phyloP scores from a whole-genome alignment of 92 coral and sea anemone genomes.

The Muricea muricata region DNA sequence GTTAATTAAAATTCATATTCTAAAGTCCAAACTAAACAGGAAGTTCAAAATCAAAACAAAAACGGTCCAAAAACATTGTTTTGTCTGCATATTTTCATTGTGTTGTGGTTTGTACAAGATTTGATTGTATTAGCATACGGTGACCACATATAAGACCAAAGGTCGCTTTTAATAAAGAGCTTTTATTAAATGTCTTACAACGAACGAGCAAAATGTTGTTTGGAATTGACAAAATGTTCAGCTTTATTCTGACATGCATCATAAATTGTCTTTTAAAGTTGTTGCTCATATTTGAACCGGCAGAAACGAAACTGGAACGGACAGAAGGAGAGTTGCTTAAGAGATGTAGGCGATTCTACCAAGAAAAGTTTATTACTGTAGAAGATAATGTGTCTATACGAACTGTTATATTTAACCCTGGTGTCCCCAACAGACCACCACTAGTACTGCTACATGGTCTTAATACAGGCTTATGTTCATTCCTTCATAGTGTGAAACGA shows the following conservation, averaged over 20 bases:
- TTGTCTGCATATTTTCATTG: neutral
- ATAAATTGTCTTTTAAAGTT: neutral
- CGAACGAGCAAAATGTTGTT: neutral
- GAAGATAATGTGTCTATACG: slow-evolving; percentile 77
- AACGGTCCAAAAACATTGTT: neutral
- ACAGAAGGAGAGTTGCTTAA: slow-evolving; percentile 16
- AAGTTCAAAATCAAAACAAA: neutral
- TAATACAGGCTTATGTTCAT: slow-evolving; percentile 91
- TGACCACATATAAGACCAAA: neutral
- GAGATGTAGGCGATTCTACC: slow-evolving; percentile 9
- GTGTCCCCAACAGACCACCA: slow-evolving; percentile 71
- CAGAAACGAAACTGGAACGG: neutral
- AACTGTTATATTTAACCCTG: slow-evolving; percentile 83
- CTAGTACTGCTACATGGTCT: slow-evolving; percentile 90
- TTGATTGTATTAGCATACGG: neutral
- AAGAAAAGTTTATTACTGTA: slow-evolving; percentile 81
- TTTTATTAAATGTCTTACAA: neutral
- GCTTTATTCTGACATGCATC: neutral
- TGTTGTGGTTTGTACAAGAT: neutral
- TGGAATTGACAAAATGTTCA: slow-evolving; percentile 1
- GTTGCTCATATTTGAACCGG: slow-evolving; percentile 6
- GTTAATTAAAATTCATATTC: neutral
- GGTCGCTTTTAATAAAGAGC: neutral
- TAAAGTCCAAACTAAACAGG: neutral
- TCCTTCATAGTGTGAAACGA: slow-evolving; percentile 76